phyloP scores from a whole-genome alignment of 2,797 vertebrate genomes.

The Acipenser oxyrinchus region DNA sequence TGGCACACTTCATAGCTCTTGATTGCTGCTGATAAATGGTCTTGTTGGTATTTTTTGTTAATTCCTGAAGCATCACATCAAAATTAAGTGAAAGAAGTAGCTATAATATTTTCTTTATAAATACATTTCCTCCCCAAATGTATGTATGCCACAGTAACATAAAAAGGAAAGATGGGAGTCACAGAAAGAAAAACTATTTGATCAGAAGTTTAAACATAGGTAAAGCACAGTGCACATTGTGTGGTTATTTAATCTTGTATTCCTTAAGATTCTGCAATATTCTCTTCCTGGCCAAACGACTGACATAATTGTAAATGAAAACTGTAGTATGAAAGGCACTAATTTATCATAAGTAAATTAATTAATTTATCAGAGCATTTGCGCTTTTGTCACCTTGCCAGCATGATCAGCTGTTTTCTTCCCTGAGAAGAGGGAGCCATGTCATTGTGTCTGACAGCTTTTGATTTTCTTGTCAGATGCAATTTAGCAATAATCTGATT shows the following conservation, averaged over 20 bases:
- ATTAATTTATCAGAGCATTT: constrained; percentile 69
- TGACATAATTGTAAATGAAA: constrained; percentile 72
- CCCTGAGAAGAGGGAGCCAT: constrained; percentile 70
- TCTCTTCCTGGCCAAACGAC: constrained; percentile 52
- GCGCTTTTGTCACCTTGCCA: constrained; percentile 56
- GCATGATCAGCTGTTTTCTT: constrained; percentile 57
- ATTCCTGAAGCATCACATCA: no score
- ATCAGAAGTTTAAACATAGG: no score
- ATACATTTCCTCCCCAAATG: no score
- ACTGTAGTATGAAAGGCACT: constrained; percentile 60
- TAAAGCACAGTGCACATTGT: no score
- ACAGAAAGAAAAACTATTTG: no score
- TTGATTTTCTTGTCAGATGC: constrained; percentile 86
- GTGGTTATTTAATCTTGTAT: not conserved
- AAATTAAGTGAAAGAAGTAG: no score
- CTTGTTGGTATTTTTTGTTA: no score
- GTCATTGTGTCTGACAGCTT: constrained; percentile 94
- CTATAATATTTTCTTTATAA: no score
- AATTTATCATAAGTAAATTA: constrained; percentile 78
- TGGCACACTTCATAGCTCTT: no score
- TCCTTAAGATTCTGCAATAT: not conserved
- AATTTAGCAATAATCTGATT: constrained; percentile 81
- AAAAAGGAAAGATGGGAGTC: no score
- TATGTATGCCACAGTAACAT: no score
- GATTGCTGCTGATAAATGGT: no score